Conservation (phyloP, 2,113 vertebrate species). For the Aix galericulata region DNA sequence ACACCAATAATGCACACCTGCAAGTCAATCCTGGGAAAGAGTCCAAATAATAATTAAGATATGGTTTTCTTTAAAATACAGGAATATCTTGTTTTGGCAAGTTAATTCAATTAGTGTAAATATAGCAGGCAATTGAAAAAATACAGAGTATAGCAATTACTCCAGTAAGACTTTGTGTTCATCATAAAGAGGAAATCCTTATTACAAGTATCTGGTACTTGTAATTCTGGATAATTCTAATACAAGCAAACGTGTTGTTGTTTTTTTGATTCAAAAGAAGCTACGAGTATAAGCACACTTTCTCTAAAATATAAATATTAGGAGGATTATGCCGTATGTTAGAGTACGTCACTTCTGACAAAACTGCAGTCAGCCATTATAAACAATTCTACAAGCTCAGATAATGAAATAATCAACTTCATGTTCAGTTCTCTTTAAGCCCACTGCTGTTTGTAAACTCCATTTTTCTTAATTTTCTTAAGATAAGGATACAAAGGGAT, state of each 20-base stretch:
- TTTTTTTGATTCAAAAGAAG: not conserved
- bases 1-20: not conserved
- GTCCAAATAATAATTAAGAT: not conserved
- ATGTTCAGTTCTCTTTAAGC: not conserved
- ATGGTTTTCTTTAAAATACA: not conserved
- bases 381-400: not conserved
- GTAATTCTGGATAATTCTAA: constrained; percentile 19
- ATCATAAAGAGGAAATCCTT: constrained; percentile 10
- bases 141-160: not conserved
- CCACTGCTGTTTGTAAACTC: not conserved
- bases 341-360: not conserved
- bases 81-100: not conserved
- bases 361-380: not conserved
- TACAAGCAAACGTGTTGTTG: not conserved
- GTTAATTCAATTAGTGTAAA: constrained; percentile 12
- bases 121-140: not conserved
- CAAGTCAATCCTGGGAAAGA: not conserved
- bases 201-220: constrained; percentile 11
- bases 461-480: not conserved
- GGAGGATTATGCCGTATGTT: not conserved
- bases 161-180: not conserved
- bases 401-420: not conserved
- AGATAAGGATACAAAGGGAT: not conserved
- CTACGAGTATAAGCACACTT: not conserved
- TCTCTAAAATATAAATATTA: not conserved